Conservation (phyloP, 2,888 invertebrate species). For the Plebejus melissa region DNA sequence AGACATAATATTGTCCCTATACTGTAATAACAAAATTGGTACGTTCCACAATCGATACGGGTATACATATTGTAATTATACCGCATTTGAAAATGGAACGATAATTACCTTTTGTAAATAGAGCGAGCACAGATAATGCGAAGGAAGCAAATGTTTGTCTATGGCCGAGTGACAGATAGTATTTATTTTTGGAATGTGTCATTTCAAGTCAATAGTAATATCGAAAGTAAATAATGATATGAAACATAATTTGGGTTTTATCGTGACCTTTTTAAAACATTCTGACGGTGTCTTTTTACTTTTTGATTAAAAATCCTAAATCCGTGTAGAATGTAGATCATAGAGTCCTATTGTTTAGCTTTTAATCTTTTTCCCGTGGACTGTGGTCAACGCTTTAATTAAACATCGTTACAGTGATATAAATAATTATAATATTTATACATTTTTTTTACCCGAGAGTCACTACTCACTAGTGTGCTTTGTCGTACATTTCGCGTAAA, state of each 20-base stretch:
- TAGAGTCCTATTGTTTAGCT: too few relatives aligned
- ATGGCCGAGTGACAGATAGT: constrained; percentile 14
- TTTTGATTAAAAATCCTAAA: background rate
- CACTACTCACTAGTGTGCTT: too few relatives aligned
- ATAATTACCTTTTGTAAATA: constrained; percentile 24
- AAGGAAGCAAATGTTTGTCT: constrained; percentile 36
- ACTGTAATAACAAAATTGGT: constrained; percentile 1
- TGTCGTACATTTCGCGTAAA: too few relatives aligned
- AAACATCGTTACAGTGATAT: too few relatives aligned
- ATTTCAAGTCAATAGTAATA: constrained; percentile 23
- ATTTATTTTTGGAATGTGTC: constrained; percentile 27
- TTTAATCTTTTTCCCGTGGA: too few relatives aligned
- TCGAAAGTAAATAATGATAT: constrained; percentile 15
- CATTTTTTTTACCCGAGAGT: too few relatives aligned
- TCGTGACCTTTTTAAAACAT: background rate
- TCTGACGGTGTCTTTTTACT: background rate
- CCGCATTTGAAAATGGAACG: constrained; percentile 21
- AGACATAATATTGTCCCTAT: constrained; percentile 3
- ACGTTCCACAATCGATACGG: constrained; percentile 18
- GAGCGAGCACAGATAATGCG: constrained; percentile 34
- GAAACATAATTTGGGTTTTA: background rate
- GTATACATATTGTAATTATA: constrained; percentile 11
- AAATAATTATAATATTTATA: too few relatives aligned
- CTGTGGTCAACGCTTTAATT: too few relatives aligned
- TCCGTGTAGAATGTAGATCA: too few relatives aligned